Evolutionary conservation across 2,888 invertebrate genomes (phyloP).

Genomic region (Microctonus aethiopoides): DNA sequence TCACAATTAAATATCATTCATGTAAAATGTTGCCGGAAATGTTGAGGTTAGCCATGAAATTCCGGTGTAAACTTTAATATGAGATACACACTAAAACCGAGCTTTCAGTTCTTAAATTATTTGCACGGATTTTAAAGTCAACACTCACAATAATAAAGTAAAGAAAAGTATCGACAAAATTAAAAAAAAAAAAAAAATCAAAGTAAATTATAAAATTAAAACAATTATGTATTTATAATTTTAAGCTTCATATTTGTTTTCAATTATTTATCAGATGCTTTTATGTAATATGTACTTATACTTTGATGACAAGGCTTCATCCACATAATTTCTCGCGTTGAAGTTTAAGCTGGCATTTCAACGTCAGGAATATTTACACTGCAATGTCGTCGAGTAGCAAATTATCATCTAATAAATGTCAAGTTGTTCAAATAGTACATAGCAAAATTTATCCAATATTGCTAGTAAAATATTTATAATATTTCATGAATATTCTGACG

Average conservation of each 20-base stretch:
- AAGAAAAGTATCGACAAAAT: not conserved
- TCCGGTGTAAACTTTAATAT: constrained; percentile 1
- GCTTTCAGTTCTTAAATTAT: not conserved
- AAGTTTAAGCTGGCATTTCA: constrained; percentile 29
- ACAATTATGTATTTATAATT: too few relatives aligned
- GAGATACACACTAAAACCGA: not conserved
- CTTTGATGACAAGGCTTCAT: constrained; percentile 36
- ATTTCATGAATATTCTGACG: not conserved
- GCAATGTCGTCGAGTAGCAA: constrained; percentile 41
- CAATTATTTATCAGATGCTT: not conserved
- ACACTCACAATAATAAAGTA: not conserved
- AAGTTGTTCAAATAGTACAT: constrained; percentile 23
- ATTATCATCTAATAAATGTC: constrained; percentile 54
- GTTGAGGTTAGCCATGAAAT: not conserved
- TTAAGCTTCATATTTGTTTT: not conserved
- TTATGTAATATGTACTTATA: not conserved
- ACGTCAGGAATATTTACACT: constrained; percentile 49
- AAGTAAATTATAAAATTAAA: not conserved
- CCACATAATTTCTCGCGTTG: constrained; percentile 42
- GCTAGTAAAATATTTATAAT: not conserved
- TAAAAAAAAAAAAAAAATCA: not conserved
- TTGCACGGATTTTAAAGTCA: not conserved
- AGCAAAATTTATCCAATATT: not conserved
- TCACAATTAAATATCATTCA: not conserved
- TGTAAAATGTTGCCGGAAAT: not conserved